Conservation (phyloP, 1,140 invertebrate species). For the Cylas formicarius region DNA sequence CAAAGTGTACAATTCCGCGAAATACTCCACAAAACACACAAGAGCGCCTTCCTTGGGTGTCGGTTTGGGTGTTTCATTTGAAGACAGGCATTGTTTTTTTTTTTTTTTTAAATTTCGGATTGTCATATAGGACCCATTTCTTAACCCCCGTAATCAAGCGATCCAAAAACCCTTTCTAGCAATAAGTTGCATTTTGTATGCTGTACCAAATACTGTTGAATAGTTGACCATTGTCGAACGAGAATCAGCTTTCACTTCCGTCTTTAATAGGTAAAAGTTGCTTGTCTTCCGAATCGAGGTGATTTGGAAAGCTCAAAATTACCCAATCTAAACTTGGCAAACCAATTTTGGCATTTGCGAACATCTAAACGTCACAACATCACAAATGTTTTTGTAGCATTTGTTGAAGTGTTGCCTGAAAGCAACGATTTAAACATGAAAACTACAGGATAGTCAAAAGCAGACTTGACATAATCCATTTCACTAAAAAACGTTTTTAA, state of each 20-base stretch:
- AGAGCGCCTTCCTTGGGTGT: slow-evolving; percentile 2
- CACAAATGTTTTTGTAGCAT: no score
- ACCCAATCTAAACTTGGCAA: slow-evolving; percentile 14
- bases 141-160: slow-evolving; percentile 6
- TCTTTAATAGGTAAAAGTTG: slow-evolving; percentile 4
- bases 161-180: slow-evolving; percentile 4
- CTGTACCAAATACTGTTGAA: no score
- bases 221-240: neutral
- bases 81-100: neutral
- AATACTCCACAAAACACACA: slow-evolving; percentile 8
- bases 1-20: slow-evolving; percentile 9
- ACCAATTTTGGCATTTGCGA: slow-evolving; percentile 18
- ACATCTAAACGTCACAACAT: slow-evolving; percentile 16
- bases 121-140: slow-evolving; percentile 12
- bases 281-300: slow-evolving; percentile 3
- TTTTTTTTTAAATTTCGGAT: slow-evolving; percentile 8
- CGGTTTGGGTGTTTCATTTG: neutral
- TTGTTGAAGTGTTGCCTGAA: no score
- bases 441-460: no score
- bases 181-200: neutral
- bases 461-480: no score
- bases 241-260: no score
- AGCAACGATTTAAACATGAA: no score
- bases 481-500: no score
- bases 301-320: slow-evolving; percentile 14